These are phyloP conservation scores for Cataglyphis hispanica DNA, from an alignment of 1,140 invertebrate species.

Conservation along the genomic window DNA sequence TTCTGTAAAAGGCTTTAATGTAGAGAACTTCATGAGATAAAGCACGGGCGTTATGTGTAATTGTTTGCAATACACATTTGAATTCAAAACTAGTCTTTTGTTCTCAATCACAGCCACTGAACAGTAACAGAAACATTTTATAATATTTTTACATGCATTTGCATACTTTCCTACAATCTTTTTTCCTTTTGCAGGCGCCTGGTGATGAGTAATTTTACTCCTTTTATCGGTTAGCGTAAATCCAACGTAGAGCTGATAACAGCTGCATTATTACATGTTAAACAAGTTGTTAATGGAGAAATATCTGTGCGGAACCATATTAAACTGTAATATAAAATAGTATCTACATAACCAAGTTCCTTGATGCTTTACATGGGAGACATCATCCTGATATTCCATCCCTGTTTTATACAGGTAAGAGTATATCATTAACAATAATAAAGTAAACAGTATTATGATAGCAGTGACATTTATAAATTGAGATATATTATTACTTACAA, in stretches of 20 bases:
- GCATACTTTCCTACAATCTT: constrained; percentile 37
- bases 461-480: neutral
- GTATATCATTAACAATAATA: constrained; percentile 45
- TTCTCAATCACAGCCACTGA: constrained; percentile 77
- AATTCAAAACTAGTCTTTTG: constrained; percentile 76
- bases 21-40: constrained; percentile 59
- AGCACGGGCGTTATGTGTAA: constrained; percentile 61
- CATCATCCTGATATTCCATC: constrained; percentile 3
- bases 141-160: constrained; percentile 44
- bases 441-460: constrained; percentile 47
- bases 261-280: constrained; percentile 25
- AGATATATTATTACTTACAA: neutral
- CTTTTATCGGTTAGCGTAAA: constrained; percentile 11
- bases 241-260: neutral
- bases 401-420: neutral
- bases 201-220: constrained; percentile 7
- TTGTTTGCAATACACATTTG: constrained; percentile 54
- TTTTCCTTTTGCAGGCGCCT: constrained; percentile 20
- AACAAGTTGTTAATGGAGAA: constrained; percentile 55
- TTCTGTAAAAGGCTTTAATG: constrained; percentile 52
- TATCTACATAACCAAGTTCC: constrained; percentile 30
- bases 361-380: constrained; percentile 33
- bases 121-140: constrained; percentile 66
- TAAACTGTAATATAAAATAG: constrained; percentile 45
- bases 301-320: constrained; percentile 65